Evolutionary conservation across 53 echinoderm and acorn worm species (phyloP), one percentile per base, ranked within the genome.

Genomic region (Echinarachnius parma): DNA sequence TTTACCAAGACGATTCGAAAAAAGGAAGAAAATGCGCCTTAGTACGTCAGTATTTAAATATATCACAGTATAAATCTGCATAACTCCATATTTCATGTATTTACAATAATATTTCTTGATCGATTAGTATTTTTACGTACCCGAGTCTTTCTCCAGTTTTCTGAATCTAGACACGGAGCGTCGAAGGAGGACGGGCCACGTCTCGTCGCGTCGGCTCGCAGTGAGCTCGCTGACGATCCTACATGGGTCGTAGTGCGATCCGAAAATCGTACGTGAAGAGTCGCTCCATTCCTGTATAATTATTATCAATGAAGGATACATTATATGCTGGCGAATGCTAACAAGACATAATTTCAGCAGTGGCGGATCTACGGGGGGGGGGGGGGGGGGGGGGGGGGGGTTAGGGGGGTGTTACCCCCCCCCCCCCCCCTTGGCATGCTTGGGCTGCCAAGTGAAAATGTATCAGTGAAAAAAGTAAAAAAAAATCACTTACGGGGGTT

Each of bases 71-170:
- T 39, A 39, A 7, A 39, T 39, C 42, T 7, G 42, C 7, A 39
- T 39, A 39, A 39, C 13, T 39, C 7, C 42, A 39, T 39, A 39
- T 13, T 39, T 7, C 13, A 39, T 39, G 7, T 7, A 39, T 13
- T 7, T 39, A 39, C 7, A 13, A 13, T 39, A 39, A 13, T 39
- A 9, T 7, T 7, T 39, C n/a, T n/a, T n/a, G n/a, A n/a, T n/a
- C n/a, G n/a, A n/a, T n/a, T n/a, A n/a, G n/a, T n/a, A n/a, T n/a
- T n/a, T n/a, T n/a, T 39, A 26, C 19, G 9, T 71, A 86, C 86
- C 86, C 30, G 86, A 86, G 22, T 75, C 32, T 31, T 39, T 64
- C 48, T 81, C 80, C 10, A 86, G 8, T 15, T 81, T 59, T 19
- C 49, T 26, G 29, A 46, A 67, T 25, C 68, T 63, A 20, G 21